Conservation (phyloP, 2,797 vertebrate species). For the Semotilus atromaculatus region DNA sequence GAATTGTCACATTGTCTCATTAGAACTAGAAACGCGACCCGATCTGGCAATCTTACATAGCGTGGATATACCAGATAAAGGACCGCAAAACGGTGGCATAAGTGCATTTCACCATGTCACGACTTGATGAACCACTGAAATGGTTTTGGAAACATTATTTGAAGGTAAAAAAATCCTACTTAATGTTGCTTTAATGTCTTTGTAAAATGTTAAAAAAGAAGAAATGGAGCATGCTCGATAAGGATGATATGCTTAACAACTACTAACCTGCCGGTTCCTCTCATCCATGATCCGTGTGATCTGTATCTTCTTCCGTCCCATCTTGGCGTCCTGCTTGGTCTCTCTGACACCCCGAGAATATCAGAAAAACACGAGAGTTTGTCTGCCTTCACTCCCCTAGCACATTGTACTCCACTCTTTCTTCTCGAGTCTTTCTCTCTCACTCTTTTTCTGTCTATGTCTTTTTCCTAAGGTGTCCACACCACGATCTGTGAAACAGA, state of each 20-base stretch:
- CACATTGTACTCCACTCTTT: constrained; percentile 87
- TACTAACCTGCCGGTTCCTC: constrained; percentile 96
- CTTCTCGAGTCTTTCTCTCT: constrained; percentile 64
- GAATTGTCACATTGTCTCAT: too few relatives aligned
- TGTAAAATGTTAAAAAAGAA: not conserved
- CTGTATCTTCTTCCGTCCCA: constrained; percentile 99
- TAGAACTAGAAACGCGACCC: too few relatives aligned
- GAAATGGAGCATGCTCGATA: not conserved
- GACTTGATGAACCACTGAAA: too few relatives aligned
- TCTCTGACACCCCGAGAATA: constrained; percentile 86
- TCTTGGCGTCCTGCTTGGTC: constrained; percentile 83
- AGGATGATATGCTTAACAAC: not conserved
- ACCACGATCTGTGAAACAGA: constrained; percentile 68
- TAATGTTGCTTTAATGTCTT: too few relatives aligned
- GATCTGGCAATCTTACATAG: too few relatives aligned
- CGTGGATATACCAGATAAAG: too few relatives aligned
- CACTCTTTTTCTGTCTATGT: constrained; percentile 55
- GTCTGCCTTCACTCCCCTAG: constrained; percentile 84
- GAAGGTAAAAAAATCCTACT: too few relatives aligned
- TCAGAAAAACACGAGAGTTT: constrained; percentile 82
- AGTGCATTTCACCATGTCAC: too few relatives aligned
- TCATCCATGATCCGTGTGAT: constrained; percentile 99
- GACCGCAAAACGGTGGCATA: too few relatives aligned
- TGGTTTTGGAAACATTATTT: too few relatives aligned
- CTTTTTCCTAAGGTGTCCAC: constrained; percentile 58